Percentiles rank a stretch among this genome's conserved stretches.
Conservation (phyloP, 2,113 vertebrate genomes). For the Eolophus roseicapilla region DNA sequence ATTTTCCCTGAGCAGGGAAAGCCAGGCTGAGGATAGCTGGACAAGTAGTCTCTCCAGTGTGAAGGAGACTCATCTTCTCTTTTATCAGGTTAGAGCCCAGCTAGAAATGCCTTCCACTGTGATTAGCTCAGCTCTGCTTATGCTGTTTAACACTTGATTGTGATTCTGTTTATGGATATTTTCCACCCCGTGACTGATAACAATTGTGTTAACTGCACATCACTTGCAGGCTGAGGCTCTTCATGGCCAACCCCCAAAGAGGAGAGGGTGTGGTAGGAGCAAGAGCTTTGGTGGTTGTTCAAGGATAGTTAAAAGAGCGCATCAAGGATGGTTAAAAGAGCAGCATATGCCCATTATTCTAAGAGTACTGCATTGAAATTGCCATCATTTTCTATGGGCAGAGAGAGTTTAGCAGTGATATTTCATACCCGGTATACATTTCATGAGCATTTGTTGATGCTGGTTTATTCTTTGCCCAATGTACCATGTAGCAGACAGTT, state of each 20-base stretch:
- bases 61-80: not conserved
- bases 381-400: not conserved
- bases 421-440: not conserved
- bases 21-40: not conserved
- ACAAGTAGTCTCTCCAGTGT: not conserved
- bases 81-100: not conserved
- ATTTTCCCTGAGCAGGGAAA: not conserved
- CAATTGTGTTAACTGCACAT: not conserved
- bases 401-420: not conserved
- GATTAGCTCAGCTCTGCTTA: constrained; percentile 4
- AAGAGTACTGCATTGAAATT: not conserved
- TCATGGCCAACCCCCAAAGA: not conserved
- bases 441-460: not conserved
- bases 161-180: not conserved
- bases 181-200: not conserved
- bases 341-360: not conserved
- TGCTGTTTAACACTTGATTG: not conserved
- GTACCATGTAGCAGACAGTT: not conserved
- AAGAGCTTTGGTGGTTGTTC: not conserved
- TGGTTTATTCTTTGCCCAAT: not conserved
- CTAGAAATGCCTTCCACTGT: not conserved
- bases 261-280: not conserved
- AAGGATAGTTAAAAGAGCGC: not conserved
- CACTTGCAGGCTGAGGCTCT: not conserved
- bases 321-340: not conserved